These are phyloP conservation scores for Encarsia formosa DNA, from an alignment of 2,888 invertebrate genomes.

Conservation along the genomic window DNA sequence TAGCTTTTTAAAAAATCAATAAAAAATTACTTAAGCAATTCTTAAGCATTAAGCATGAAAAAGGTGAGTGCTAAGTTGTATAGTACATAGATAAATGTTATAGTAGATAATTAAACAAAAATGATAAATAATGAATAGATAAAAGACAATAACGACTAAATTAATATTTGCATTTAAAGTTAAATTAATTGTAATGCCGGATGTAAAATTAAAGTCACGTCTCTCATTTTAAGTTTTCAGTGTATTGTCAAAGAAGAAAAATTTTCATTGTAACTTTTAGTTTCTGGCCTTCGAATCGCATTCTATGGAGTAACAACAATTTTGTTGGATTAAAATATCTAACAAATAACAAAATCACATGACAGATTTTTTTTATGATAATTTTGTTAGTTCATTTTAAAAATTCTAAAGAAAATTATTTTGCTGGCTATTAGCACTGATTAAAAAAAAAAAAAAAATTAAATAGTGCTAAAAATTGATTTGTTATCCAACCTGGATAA, in stretches of 20 bases:
- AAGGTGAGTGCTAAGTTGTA: constrained; percentile 17
- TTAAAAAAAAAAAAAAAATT: no score
- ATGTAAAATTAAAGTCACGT: no score
- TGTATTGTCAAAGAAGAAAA: no score
- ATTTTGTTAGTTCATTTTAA: neutral
- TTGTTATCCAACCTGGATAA: no score
- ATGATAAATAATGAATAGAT: constrained; percentile 18
- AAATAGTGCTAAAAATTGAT: no score
- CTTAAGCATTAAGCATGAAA: constrained; percentile 15
- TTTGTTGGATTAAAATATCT: constrained; percentile 4
- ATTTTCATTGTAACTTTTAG: no score
- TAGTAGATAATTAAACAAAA: constrained; percentile 19
- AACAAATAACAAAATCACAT: no score
- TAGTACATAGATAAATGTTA: constrained; percentile 24
- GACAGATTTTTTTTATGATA: constrained; percentile 4
- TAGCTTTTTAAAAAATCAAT: no score
- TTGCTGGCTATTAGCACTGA: no score
- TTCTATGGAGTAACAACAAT: constrained; percentile 17
- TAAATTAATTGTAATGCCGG: no score
- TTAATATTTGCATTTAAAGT: constrained; percentile 13
- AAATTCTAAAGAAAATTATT: neutral
- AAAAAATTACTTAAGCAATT: no score
- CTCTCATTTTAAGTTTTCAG: no score
- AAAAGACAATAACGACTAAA: constrained; percentile 25
- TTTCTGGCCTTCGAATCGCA: constrained; percentile 25